Conservation (phyloP, 2,113 vertebrate genomes). For the Todiramphus chloris region DNA sequence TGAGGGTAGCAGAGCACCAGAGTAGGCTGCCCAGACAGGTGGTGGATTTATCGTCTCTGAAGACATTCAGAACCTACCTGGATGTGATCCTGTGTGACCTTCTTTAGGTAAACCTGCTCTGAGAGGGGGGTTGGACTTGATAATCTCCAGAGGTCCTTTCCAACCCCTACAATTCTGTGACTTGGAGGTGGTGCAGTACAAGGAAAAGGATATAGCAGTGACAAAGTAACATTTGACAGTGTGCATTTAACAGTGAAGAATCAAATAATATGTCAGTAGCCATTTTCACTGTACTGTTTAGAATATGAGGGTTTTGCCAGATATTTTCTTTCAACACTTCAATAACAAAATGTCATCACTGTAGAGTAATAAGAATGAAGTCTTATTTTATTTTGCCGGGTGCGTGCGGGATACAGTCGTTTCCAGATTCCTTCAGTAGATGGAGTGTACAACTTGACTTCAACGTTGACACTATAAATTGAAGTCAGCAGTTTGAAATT, state of each 20-base stretch:
- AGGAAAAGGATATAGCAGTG: background rate
- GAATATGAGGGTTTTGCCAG: background rate
- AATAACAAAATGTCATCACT: background rate
- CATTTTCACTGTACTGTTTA: background rate
- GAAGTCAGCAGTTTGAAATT: background rate
- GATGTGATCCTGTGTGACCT: too few species aligned
- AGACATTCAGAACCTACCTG: too few species aligned
- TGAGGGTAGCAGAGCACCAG: too few species aligned
- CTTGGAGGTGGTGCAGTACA: background rate
- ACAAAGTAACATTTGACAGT: background rate
- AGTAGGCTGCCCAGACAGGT: too few species aligned
- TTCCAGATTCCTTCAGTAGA: background rate
- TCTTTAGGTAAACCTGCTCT: too few species aligned
- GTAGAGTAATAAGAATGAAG: background rate
- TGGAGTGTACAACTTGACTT: background rate
- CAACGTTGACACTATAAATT: background rate
- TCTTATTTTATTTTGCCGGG: background rate
- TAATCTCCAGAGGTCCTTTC: too few species aligned
- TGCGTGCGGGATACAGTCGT: background rate
- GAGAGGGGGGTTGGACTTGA: too few species aligned
- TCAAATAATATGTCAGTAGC: background rate
- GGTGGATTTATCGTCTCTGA: too few species aligned
- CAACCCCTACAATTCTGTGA: too few species aligned
- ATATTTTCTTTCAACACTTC: background rate
- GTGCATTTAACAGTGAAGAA: background rate